Conservation (phyloP, 2,113 vertebrate genomes). For the Gymnogyps californianus region DNA sequence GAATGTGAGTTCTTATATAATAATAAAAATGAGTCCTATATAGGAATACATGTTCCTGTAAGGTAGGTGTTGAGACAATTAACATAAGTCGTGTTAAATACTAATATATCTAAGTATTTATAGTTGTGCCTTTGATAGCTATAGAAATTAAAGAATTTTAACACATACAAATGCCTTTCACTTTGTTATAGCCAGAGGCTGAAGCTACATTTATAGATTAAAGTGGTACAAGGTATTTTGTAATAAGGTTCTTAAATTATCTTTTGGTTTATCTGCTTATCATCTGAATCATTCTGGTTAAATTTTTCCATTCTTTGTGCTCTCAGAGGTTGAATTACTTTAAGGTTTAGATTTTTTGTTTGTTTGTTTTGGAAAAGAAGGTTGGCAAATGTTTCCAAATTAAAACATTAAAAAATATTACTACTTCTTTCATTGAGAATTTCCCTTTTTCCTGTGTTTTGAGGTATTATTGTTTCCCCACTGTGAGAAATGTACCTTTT, state of each 20-base stretch:
- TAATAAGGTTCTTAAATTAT: background rate
- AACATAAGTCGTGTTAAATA: background rate
- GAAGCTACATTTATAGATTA: background rate
- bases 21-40: background rate
- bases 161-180: background rate
- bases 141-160: background rate
- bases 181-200: background rate
- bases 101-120: background rate
- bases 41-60: background rate
- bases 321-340: background rate
- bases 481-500: background rate
- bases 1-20: background rate
- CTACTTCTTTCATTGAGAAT: background rate
- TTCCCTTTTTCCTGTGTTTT: background rate
- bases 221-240: background rate
- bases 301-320: background rate
- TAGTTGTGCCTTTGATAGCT: background rate
- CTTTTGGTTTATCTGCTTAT: background rate
- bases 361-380: background rate
- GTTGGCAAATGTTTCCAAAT: background rate
- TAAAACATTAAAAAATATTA: background rate
- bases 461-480: background rate
- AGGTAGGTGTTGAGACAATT: background rate
- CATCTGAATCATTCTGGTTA: background rate
- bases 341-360: background rate